Conservation (phyloP, 2,888 invertebrate genomes). For the Drosophila subsilvestris region DNA sequence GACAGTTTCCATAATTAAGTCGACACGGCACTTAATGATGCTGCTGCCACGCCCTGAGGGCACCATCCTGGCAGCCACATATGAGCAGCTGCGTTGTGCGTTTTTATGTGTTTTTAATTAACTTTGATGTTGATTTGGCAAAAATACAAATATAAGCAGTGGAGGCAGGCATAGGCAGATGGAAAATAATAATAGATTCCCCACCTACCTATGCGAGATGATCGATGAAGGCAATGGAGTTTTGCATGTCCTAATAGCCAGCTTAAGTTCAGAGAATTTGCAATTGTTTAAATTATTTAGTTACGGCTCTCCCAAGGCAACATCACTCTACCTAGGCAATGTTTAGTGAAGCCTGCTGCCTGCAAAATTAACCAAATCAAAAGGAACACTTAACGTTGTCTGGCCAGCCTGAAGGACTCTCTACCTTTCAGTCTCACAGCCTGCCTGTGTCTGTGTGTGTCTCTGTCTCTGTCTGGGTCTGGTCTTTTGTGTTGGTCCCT, state of each 20-base stretch:
- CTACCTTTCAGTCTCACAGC: slow-evolving; percentile 4
- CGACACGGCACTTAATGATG: slow-evolving; percentile 46
- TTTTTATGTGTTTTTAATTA: slow-evolving; percentile 78
- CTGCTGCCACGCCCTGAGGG: slow-evolving; percentile 34
- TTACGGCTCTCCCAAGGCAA: background rate
- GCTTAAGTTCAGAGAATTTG: background rate
- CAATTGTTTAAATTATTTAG: background rate
- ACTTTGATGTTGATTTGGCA: slow-evolving; percentile 59
- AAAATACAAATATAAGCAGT: background rate
- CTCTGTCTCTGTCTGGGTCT: background rate
- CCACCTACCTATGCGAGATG: background rate
- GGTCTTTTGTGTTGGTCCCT: slow-evolving; percentile 20
- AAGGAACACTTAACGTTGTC: slow-evolving; percentile 32
- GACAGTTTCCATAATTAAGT: slow-evolving; percentile 73
- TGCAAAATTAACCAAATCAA: slow-evolving; percentile 34
- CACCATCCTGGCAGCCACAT: slow-evolving; percentile 13
- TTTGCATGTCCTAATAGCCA: background rate
- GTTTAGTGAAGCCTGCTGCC: slow-evolving; percentile 8
- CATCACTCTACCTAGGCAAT: background rate
- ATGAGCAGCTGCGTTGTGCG: slow-evolving; percentile 50
- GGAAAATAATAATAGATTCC: background rate
- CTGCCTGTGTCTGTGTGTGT: background rate
- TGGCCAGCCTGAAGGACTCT: slow-evolving; percentile 17
- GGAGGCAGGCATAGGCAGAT: background rate
- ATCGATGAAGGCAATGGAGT: too few species aligned